Conservation (phyloP, 2,113 vertebrate species). For the Chaenocephalus aceratus region DNA sequence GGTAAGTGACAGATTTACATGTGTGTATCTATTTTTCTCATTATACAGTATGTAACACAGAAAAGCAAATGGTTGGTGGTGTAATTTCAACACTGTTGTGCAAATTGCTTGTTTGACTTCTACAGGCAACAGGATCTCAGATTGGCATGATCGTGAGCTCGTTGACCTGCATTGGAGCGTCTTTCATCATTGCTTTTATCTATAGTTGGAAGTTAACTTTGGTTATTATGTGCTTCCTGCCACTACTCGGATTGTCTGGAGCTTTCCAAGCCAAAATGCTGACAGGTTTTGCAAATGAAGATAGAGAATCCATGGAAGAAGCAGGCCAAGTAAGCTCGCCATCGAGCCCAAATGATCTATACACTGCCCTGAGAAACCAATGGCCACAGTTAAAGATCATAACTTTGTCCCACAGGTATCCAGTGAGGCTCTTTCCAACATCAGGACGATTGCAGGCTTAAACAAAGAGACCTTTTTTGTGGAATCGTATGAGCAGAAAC, state of each 20-base stretch:
- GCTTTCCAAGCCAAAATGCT: slow-evolving; percentile 83
- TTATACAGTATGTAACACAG: neutral
- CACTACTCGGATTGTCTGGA: slow-evolving; percentile 81
- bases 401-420: slow-evolving; percentile 76
- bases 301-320: slow-evolving; percentile 81
- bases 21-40: neutral
- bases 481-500: slow-evolving; percentile 75
- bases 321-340: slow-evolving; percentile 78
- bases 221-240: slow-evolving; percentile 84
- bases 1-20: slow-evolving; percentile 58
- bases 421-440: slow-evolving; percentile 83
- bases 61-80: neutral
- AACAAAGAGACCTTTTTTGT: slow-evolving; percentile 83
- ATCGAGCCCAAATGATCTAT: neutral
- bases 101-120: slow-evolving; percentile 17
- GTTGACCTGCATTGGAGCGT: slow-evolving; percentile 80
- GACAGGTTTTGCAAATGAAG: slow-evolving; percentile 83
- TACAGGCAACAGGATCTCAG: slow-evolving; percentile 85
- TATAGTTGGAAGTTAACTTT: slow-evolving; percentile 86
- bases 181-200: slow-evolving; percentile 84
- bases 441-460: slow-evolving; percentile 85
- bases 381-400: neutral
- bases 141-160: slow-evolving; percentile 86
- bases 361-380: neutral
- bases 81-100: neutral